phyloP scores from a whole-genome alignment of 2,888 invertebrate genomes.

The Nomada ferruginata region DNA sequence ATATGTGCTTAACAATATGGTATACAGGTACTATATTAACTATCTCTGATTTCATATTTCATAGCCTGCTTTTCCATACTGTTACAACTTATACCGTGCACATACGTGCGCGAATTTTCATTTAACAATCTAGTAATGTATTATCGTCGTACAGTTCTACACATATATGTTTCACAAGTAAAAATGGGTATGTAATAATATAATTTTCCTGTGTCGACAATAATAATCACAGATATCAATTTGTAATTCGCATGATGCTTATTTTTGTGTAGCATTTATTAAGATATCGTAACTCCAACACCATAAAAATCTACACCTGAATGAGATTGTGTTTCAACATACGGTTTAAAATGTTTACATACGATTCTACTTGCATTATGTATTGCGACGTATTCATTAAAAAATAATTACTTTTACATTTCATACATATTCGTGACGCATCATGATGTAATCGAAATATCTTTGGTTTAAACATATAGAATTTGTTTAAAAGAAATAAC shows the following conservation, averaged over 20 bases:
- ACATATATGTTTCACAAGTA: conserved; percentile 43
- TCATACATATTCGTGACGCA: conserved; percentile 76
- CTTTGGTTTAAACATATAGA: conserved; percentile 80
- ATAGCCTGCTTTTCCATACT: conserved; percentile 37
- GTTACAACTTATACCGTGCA: conserved; percentile 45
- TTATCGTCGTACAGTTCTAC: conserved; percentile 62
- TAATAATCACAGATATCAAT: conserved; percentile 65
- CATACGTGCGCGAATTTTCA: conserved; percentile 55
- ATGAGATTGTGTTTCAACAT: conserved; percentile 51
- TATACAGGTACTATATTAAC: conserved; percentile 24
- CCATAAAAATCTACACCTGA: conserved; percentile 37
- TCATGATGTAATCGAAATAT: conserved; percentile 77
- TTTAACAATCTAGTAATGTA: conserved; percentile 58
- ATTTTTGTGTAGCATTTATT: conserved; percentile 19
- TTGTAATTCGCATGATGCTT: conserved; percentile 53
- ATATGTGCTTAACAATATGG: conserved; percentile 46
- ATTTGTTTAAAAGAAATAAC: conserved; percentile 55
- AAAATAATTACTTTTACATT: conserved; percentile 78
- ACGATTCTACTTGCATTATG: conserved; percentile 53
- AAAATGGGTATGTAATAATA: conserved; percentile 41
- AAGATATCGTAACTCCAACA: conserved; percentile 31
- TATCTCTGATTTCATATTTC: conserved; percentile 39
- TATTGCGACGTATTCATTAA: conserved; percentile 61
- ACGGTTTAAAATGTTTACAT: conserved; percentile 42
- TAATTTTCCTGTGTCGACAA: conserved; percentile 57